Evolutionary conservation across 2,113 vertebrate genomes (phyloP), one percentile per base, ranked within the genome.

Genomic region (Bos indicus): DNA sequence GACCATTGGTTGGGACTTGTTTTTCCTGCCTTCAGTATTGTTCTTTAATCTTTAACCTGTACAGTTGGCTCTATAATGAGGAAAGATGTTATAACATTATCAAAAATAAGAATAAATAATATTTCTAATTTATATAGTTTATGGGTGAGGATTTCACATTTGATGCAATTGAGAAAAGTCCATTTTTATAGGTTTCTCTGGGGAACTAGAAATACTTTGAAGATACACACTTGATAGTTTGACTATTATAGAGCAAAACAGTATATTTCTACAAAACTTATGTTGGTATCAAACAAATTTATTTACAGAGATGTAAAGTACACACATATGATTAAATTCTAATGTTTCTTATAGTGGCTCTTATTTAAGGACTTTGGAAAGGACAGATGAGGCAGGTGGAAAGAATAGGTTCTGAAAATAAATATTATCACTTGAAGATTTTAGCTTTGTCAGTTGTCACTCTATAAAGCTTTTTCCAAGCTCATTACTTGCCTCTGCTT

Each of bases 21-120:
- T 78, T n/a, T 92, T 94, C 98, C 98, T 62, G 48, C 40, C 40
- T 28, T 78, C 25, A 78, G 28, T 81, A 21, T 33, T 51, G 46
- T 81, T 16, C 46, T 51, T 51, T 48, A 48, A 78, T 30, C 14
- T 48, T 78, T 21, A 81, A 51, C 78, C 28, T 81, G 78, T 51
- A 12, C 15, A 33, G 40, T 36, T 89, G 2, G 4, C 54, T 86
- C 30, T 93, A 48, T 91, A 93, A 52, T 85, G 78, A 94, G 1
- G 0, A 97, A 98, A 92, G 57, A 48, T 9, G 0, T 1, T 92
- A 3, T n/a, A 90, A 48, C 5, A 40, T 82, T 98, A 91, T 97
- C 54, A 82, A 80, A 94, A 77, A 16, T 2, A 91, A 80, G 52
- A 46, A 90, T 48, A 88, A 96, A 88, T 74, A 90, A 15, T 74